Evolutionary conservation across 2,797 vertebrate species (phyloP).

Genomic region (Distichodus sexfasciatus): DNA sequence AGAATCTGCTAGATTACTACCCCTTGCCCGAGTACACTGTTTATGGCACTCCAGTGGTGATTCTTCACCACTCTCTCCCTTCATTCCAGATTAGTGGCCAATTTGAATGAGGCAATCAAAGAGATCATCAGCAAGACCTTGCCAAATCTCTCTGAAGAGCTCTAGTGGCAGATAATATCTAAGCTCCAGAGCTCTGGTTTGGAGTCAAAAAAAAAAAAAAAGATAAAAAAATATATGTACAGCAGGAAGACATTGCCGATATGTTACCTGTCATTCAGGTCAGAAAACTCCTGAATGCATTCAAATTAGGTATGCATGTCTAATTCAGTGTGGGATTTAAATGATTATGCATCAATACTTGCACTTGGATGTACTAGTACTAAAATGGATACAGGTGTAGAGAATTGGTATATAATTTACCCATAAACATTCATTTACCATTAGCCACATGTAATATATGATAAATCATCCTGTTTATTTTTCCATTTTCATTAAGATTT

Average conservation of each 20-base stretch:
- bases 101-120: constrained; percentile 4
- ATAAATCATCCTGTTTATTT: too few species aligned
- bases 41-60: constrained; percentile 19
- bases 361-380: too few species aligned
- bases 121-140: constrained; percentile 19
- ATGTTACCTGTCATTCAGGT: constrained; percentile 15
- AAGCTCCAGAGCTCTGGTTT: constrained; percentile 7
- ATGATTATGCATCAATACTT: too few species aligned
- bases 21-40: constrained; percentile 11
- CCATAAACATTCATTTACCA: too few species aligned
- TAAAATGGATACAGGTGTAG: too few species aligned
- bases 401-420: too few species aligned
- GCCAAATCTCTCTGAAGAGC: constrained; percentile 17
- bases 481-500: too few species aligned
- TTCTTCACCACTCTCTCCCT: constrained; percentile 40
- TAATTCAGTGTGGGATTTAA: too few species aligned
- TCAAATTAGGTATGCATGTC: constrained; percentile 35
- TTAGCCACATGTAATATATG: too few species aligned
- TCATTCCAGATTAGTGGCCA: constrained; percentile 2
- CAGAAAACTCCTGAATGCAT: constrained; percentile 29
- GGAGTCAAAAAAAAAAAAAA: constrained; percentile 21
- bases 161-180: not conserved
- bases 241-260: constrained; percentile 23
- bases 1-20: constrained; percentile 29
- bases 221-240: constrained; percentile 32